Conservation (phyloP, 2,888 invertebrate genomes). For the Sussaba pulchella region DNA sequence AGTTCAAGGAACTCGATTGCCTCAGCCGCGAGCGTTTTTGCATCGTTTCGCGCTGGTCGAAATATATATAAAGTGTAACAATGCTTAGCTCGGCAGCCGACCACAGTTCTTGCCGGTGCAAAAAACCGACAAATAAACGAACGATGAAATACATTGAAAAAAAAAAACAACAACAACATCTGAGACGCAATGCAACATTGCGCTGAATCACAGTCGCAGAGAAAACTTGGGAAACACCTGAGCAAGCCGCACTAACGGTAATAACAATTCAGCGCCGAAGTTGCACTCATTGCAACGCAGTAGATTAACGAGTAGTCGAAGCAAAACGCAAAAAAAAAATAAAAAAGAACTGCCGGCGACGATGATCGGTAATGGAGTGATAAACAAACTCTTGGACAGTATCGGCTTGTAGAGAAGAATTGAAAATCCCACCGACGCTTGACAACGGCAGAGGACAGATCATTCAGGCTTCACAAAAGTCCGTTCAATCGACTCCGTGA, state of each 20-base stretch:
- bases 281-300: constrained; percentile 39
- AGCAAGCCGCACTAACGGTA: constrained; percentile 57
- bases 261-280: constrained; percentile 52
- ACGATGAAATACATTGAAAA: constrained; percentile 1
- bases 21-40: constrained; percentile 50
- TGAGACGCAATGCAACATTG: constrained; percentile 36
- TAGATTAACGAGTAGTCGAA: constrained; percentile 52
- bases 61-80: constrained; percentile 64
- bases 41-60: constrained; percentile 57
- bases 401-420: constrained; percentile 12
- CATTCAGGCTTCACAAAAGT: constrained; percentile 5
- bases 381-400: constrained; percentile 32
- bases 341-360: not conserved
- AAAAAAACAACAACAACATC: constrained; percentile 7
- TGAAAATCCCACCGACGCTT: constrained; percentile 42
- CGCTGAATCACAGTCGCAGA: constrained; percentile 23
- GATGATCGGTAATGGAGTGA: constrained; percentile 44
- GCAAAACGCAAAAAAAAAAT: constrained; percentile 15
- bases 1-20: constrained; percentile 64
- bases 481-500: constrained; percentile 16
- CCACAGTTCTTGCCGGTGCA: constrained; percentile 35
- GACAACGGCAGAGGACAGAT: constrained; percentile 40
- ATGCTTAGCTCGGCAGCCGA: constrained; percentile 44
- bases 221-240: constrained; percentile 59
- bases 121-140: constrained; percentile 43